Evolutionary conservation across 2,888 invertebrate genomes (phyloP).

Genomic region (Hirtodrosophila alboralis): DNA sequence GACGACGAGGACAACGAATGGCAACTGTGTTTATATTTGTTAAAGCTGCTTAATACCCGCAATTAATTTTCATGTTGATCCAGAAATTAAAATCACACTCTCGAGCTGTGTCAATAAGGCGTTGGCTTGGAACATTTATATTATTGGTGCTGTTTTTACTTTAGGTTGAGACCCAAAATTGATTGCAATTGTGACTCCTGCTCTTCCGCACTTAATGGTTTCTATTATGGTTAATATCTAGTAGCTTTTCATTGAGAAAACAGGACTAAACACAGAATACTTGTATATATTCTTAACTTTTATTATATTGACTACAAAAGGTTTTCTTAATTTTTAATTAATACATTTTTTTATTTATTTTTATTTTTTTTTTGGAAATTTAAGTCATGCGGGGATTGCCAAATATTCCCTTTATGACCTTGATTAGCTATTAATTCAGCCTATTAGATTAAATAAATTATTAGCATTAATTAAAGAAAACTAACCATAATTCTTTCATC

Average conservation of each 20-base stretch:
- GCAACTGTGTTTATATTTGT: conserved; percentile 55
- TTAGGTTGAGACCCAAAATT: conserved; percentile 4
- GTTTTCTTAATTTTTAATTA: too few relatives aligned
- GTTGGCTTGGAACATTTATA: conserved; percentile 6
- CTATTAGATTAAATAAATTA: too few relatives aligned
- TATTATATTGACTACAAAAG: too few relatives aligned
- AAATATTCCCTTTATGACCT: too few relatives aligned
- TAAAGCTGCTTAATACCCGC: conserved; percentile 78
- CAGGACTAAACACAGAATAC: not conserved
- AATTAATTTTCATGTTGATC: conserved; percentile 82
- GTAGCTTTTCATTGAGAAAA: conserved; percentile 4
- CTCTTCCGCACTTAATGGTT: conserved; percentile 41
- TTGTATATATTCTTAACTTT: too few relatives aligned
- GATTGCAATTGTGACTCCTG: conserved; percentile 19
- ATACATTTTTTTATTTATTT: too few relatives aligned
- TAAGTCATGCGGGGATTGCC: too few relatives aligned
- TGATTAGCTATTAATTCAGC: too few relatives aligned
- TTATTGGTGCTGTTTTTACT: not conserved
- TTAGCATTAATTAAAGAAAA: too few relatives aligned
- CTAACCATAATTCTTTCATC: too few relatives aligned
- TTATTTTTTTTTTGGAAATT: too few relatives aligned
- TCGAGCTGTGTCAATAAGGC: conserved; percentile 30
- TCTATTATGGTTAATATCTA: conserved; percentile 10
- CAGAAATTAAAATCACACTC: conserved; percentile 77
- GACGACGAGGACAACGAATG: not conserved